Conservation (phyloP, 37 sponge, comb jelly and placozoan species). For the Petrosia ficiformis region DNA sequence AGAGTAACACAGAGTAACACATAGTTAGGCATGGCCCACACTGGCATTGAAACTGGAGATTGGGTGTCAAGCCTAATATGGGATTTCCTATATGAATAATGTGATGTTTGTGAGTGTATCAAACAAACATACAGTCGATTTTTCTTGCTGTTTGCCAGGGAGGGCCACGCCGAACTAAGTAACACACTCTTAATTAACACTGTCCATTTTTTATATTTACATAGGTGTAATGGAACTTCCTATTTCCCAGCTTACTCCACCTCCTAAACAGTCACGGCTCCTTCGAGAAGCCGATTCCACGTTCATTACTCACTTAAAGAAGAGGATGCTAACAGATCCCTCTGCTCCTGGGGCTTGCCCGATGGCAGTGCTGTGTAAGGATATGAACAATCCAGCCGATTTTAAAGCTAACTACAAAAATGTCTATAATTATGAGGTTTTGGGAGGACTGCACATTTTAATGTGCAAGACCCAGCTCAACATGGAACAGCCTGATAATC, state of each 20-base stretch:
- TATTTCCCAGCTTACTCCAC: not conserved
- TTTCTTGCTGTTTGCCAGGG: not conserved
- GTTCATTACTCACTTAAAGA: slow-evolving; percentile 14
- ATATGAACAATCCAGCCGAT: not conserved
- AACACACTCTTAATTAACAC: not conserved
- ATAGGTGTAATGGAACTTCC: slow-evolving; percentile 14
- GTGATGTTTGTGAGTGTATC: no score
- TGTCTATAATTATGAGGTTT: slow-evolving; percentile 56
- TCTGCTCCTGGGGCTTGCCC: slow-evolving; percentile 50
- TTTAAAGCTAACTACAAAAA: slow-evolving; percentile 26
- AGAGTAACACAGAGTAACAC: no score
- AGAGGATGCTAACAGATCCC: slow-evolving; percentile 28
- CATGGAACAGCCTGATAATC: slow-evolving; percentile 26
- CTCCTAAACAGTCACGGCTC: slow-evolving; percentile 7
- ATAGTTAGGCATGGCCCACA: no score
- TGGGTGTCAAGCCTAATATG: no score
- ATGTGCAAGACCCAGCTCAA: slow-evolving; percentile 10
- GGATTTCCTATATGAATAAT: no score
- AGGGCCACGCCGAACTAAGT: not conserved
- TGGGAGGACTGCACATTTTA: slow-evolving; percentile 40
- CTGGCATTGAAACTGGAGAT: no score
- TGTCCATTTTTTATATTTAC: not conserved
- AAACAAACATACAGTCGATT: not conserved
- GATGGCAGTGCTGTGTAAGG: slow-evolving; percentile 46
- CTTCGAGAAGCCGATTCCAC: slow-evolving; percentile 19